Base-by-base conservation (phyloP, 2,888 invertebrate species). In the Stenoptilia bipunctidactyla region DNA sequence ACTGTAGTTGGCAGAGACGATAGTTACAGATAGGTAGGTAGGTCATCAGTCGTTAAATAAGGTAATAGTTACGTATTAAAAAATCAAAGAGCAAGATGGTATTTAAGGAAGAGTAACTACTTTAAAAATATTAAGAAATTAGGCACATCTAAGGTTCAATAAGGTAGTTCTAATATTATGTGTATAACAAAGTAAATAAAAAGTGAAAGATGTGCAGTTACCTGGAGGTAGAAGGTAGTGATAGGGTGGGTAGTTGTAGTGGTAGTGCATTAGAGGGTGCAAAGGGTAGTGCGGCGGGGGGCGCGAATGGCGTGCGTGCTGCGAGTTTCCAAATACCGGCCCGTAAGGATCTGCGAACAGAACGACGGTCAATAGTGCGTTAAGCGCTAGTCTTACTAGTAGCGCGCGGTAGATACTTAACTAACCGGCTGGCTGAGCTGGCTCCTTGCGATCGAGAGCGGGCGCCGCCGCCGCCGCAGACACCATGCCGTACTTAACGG, bases 401-500 rank as follows among this genome's bases (percentile, higher is more conserved):
- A 75, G 77, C 79, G 76, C 80, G 62, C 51, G 63, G 64, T 68
- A 74, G 82, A 82, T 83, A 83, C 82, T 82, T 83, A 80, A 82
- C 83, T 84, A 77, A 84, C 84, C 83, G 79, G 83, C 82, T 74
- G 77, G 82, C 75, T 82, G 84, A 73, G 83, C 71, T 55, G 77
- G 71, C 59, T 80, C 85, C 76, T 83, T 88, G 76, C 73, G 86
- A 75, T 75, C 83, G 48, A 69, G 74, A 61, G 66, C 71, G 56
- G 66, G 73, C 53, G 61, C 83, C 61, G 75, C 62, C 46, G 68
- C 71, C 49, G 68, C 66, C 41, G 85, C 86, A 56, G 88, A 76
- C 73, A 90, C 90, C 61, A 90, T 87, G 49, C 90, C 90, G 61
- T 91, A 91, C 65, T 93, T 92, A 49, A 92, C 89, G 35, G 95